A percentile compares a stretch with the other conserved stretches of the same genome.
These are phyloP conservation scores for Menidia menidia DNA, from an alignment of 2,797 vertebrate species.

Conservation along the genomic window DNA sequence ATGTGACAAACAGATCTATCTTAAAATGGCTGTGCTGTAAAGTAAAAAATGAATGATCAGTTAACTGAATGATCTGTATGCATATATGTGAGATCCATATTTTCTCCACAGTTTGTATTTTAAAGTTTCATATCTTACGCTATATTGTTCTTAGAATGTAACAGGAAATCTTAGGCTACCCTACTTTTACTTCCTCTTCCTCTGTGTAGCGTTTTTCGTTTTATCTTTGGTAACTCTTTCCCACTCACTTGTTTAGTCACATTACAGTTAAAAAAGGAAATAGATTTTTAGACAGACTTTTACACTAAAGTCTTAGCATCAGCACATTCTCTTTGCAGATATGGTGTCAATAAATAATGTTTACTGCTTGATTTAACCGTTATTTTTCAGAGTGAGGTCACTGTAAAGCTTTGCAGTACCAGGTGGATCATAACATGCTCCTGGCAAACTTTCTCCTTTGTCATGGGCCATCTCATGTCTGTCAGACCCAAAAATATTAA, in stretches of 20 bases:
- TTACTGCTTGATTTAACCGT: background rate
- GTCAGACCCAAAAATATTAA: background rate
- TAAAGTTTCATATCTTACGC: background rate
- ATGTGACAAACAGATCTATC: conserved; percentile 10
- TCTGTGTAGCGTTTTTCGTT: conserved; percentile 10
- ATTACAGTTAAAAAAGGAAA: background rate
- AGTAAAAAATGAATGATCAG: background rate
- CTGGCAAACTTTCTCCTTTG: too few species aligned
- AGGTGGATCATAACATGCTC: background rate
- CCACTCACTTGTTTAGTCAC: background rate
- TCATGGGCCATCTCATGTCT: background rate
- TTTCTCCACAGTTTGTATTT: background rate
- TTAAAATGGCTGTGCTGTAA: background rate
- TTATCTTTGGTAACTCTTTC: background rate
- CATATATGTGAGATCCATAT: background rate
- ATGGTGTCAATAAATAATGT: background rate
- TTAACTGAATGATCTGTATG: background rate
- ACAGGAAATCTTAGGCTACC: conserved; percentile 54
- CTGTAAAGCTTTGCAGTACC: background rate
- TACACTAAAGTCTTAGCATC: background rate
- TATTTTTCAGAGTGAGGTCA: background rate
- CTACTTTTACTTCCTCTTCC: conserved; percentile 50
- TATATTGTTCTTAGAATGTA: conserved; percentile 10
- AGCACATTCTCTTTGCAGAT: background rate
- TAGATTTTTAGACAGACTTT: background rate